Evolutionary conservation across 2,113 vertebrate species (phyloP).

Genomic region (Nesogale talazaci): DNA sequence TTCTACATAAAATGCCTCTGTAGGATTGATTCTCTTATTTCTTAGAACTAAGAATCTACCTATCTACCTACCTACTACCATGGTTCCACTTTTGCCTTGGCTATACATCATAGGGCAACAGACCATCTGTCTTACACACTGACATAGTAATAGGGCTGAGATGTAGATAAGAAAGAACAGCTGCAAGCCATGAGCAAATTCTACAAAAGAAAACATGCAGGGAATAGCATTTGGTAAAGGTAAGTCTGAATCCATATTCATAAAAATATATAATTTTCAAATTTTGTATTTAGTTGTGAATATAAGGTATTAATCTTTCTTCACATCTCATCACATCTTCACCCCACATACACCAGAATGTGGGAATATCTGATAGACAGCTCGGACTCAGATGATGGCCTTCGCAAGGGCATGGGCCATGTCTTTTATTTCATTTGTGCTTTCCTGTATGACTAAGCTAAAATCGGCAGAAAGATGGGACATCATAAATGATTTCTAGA

Average conservation of each 20-base stretch:
- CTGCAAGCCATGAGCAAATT: not conserved
- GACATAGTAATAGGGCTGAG: fast-evolving
- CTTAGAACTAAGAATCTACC: not conserved
- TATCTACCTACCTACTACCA: not conserved
- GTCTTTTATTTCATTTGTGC: not conserved
- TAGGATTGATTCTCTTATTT: not conserved
- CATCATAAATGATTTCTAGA: not conserved
- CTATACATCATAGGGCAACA: not conserved
- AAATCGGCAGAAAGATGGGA: not conserved
- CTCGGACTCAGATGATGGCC: not conserved
- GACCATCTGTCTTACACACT: not conserved
- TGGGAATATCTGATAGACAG: not conserved
- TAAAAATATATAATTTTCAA: not conserved
- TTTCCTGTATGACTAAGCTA: not conserved
- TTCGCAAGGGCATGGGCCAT: not conserved
- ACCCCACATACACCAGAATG: not conserved
- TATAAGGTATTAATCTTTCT: not conserved
- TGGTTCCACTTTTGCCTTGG: not conserved
- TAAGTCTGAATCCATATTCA: not conserved
- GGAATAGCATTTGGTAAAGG: not conserved
- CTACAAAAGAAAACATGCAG: not conserved
- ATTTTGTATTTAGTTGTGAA: not conserved
- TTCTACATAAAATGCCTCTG: not conserved
- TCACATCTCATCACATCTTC: not conserved
- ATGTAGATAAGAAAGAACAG: not conserved